Base-by-base conservation (phyloP, 53 echinoderm and acorn worm species). In the Hippasteria phrygiana region DNA sequence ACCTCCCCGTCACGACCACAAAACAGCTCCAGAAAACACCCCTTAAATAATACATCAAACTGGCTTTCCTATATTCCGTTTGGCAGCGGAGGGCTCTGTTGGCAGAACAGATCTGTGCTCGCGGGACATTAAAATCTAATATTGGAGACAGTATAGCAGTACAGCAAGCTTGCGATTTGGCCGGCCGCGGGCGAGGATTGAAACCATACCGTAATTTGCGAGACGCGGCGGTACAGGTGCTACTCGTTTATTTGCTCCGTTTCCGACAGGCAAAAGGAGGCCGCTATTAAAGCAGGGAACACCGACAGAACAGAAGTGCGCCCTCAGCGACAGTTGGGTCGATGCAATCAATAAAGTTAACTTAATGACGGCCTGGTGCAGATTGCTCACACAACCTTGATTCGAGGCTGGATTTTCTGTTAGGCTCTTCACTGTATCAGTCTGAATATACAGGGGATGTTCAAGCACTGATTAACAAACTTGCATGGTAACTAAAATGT, bases 81-180 rank as follows among this genome's bases (percentile, higher is more conserved):
- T 85, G 85, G 70, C 85, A 85, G 85, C 11, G 34, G 51, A 18
- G 71, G 53, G 85, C 63, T 82, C 26, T 43, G 17, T 65, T 64
- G 82, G 66, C 82, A 64, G 66, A 32, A 27, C 43, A 35, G 46
- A 43, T 18, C 32, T 47, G 12, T 43, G 85, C 85, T 85, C 37
- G 85, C 85, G 85, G 85, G 85, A 85, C 85, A 70, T 70, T 53
- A 53, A 65, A 85, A 85, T 85, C 85, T 85, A 85, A 85, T 70
- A 85, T 85, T 85, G 85, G 70, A 71, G 85, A 85, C 85, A 85
- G 85, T 85, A 71, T n/a, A n/a, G 71, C 85, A 71, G 85, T 85
- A 85, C 85, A 71, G 70, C 48, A 71, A 48, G 37, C 85, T 53
- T 24, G 85, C 71, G 64, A 85, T 85, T 85, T 85, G 69, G 71